These are phyloP conservation scores for Anoplophora glabripennis DNA, from an alignment of 1,140 invertebrate genomes.

Conservation along the genomic window DNA sequence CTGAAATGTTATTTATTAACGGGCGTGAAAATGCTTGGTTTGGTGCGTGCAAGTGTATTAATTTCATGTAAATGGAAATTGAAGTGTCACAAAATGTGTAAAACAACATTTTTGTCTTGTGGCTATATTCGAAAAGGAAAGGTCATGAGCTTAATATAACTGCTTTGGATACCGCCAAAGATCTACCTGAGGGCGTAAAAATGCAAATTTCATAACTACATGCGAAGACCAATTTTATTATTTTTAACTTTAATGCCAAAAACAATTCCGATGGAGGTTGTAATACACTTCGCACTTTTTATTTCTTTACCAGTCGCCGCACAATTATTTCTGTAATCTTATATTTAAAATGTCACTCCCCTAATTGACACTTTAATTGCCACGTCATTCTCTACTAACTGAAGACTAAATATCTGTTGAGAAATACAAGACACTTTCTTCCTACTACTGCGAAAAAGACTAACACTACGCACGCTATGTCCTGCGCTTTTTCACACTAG, in stretches of 20 bases:
- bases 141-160: slow-evolving; percentile 27
- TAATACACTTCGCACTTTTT: too few species aligned
- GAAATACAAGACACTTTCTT: too few species aligned
- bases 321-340: too few species aligned
- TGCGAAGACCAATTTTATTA: slow-evolving; percentile 25
- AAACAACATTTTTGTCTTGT: slow-evolving; percentile 25
- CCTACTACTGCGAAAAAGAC: too few species aligned
- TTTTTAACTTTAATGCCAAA: neutral
- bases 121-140: slow-evolving; percentile 25
- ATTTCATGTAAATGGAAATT: slow-evolving; percentile 25
- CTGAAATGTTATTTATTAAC: slow-evolving; percentile 26
- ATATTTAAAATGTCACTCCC: too few species aligned
- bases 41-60: slow-evolving; percentile 17
- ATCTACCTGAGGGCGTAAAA: slow-evolving; percentile 28
- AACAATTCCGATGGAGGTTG: too few species aligned
- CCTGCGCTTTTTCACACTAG: too few species aligned
- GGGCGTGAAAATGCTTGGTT: slow-evolving; percentile 3
- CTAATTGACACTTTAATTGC: too few species aligned
- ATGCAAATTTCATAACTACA: slow-evolving; percentile 28
- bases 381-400: too few species aligned
- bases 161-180: slow-evolving; percentile 23
- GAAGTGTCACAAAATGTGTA: slow-evolving; percentile 31
- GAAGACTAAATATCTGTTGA: too few species aligned
- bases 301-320: too few species aligned
- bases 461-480: too few species aligned